Base-by-base conservation (phyloP, 2,888 invertebrate genomes). In the Digitonthophagus gazella region DNA sequence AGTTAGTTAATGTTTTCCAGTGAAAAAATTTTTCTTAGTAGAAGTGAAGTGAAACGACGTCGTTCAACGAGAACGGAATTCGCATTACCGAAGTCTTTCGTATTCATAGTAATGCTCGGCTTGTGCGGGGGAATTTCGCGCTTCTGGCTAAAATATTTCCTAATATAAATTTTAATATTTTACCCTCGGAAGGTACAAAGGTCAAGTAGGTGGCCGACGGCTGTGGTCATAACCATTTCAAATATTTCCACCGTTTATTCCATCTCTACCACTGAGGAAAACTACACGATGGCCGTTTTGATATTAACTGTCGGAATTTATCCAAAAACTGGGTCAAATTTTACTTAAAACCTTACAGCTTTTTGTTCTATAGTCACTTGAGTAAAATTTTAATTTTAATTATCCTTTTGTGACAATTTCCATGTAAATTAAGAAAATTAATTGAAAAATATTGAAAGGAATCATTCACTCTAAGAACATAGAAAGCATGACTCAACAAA, bases 81-180 rank as follows among this genome's bases (percentile, higher is more conserved):
- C n/a, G 15, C 16, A 57, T 57, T 57, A 57, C 57, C n/a, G 57
- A 14, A 14, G 57, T 15, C 57, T 57, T 57, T 15, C 16, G 16
- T 57, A 57, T 57, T 57, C 57, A 57, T 57, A 14, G 16, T 57
- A 57, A 15, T 16, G 57, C 57, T 14, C 15, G 14, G 16, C 57
- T 57, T 57, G 57, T 14, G 5, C 57, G 14, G 57, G 11, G 57
- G 57, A 57, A 57, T 57, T 57, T 57, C 16, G 16, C 57, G 57
- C 57, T 14, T 4, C 57, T 6, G 54, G 57, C 15, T 57, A 15
- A 57, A 57, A 57, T 57, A 57, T 57, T 57, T 57, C 57, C 57
- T 57, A 57, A 57, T 57, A 57, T 57, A 57, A 57, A 57, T 57
- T 57, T 57, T 57, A 57, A 57, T 57, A 57, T 57, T 57, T 57